Percentiles rank a stretch among this genome's conserved stretches.
Conservation (phyloP, 2,797 vertebrate species). For the Sebastes variabilis region DNA sequence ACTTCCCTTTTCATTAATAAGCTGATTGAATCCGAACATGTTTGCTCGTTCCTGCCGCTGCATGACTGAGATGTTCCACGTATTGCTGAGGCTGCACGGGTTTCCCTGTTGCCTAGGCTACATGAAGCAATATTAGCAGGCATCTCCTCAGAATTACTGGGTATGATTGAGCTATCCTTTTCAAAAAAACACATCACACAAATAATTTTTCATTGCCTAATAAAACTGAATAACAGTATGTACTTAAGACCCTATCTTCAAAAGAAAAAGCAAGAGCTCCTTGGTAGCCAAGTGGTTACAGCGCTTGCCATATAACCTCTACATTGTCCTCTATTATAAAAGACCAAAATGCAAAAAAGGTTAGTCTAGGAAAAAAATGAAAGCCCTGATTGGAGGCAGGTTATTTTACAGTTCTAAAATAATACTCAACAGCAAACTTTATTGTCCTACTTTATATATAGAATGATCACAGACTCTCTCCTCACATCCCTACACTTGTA, state of each 20-base stretch:
- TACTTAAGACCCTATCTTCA: neutral
- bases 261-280: too few species aligned
- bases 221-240: neutral
- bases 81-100: conserved; percentile 45
- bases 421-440: neutral
- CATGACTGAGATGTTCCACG: conserved; percentile 65
- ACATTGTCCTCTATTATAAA: neutral
- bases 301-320: neutral
- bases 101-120: neutral
- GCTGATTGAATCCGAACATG: conserved; percentile 36
- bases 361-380: neutral
- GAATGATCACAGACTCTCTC: neutral
- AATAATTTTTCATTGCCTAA: neutral
- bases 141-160: neutral
- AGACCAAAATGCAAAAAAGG: neutral
- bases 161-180: neutral
- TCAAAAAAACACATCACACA: neutral
- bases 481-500: too few species aligned
- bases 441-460: neutral
- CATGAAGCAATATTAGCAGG: conserved; percentile 17
- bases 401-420: neutral
- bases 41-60: conserved; percentile 22
- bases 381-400: neutral
- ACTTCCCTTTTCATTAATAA: conserved; percentile 45
- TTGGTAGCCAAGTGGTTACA: too few species aligned